Evolutionary conservation across 2,797 vertebrate genomes (phyloP).

Genomic region (Ctenopoma kingsleyae): DNA sequence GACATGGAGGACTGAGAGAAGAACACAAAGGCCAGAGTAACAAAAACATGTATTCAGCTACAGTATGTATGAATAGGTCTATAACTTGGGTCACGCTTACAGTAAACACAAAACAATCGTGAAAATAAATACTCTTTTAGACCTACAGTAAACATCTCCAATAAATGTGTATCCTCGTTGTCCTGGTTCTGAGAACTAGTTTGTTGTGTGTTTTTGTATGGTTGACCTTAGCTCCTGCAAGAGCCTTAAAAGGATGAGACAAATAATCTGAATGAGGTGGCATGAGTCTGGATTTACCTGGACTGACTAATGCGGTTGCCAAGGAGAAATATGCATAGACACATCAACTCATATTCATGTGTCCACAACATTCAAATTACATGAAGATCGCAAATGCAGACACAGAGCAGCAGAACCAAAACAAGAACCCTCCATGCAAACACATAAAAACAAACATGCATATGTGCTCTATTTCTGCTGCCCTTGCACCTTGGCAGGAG

Average conservation of each 20-base stretch:
- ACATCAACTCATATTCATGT: neutral
- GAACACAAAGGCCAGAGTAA: constrained; percentile 34
- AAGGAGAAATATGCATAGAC: neutral
- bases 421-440: neutral
- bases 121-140: neutral
- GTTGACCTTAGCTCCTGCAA: constrained; percentile 34
- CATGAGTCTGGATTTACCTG: constrained; percentile 45
- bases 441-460: neutral
- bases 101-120: neutral
- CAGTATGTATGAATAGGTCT: neutral
- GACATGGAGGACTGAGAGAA: neutral
- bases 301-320: constrained; percentile 19
- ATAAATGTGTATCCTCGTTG: neutral
- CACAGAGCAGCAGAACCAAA: constrained; percentile 1
- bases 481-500: neutral
- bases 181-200: neutral
- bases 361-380: neutral
- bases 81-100: neutral
- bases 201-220: constrained; percentile 13
- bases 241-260: constrained; percentile 55
- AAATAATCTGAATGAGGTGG: constrained; percentile 60
- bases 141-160: neutral
- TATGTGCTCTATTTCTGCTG: neutral
- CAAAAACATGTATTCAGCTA: neutral
- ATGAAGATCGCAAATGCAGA: neutral